Percentiles rank a stretch among this genome's conserved stretches.
phyloP scores from a whole-genome alignment of 2,113 vertebrate genomes.

The Tretioscincus oriximinensis region DNA sequence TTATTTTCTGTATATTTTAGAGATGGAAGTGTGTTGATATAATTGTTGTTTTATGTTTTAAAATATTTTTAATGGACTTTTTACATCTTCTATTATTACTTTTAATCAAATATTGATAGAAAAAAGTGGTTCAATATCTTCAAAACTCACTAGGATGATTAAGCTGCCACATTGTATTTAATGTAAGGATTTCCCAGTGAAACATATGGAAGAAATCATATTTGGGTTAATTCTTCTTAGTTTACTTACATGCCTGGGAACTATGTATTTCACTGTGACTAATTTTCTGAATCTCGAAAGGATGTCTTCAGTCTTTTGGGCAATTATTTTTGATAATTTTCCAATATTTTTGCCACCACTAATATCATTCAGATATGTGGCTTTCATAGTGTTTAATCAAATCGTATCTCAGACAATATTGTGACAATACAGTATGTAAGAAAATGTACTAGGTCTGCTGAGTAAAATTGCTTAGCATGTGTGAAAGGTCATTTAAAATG shows the following conservation, averaged over 20 bases:
- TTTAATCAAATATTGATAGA: constrained; percentile 33
- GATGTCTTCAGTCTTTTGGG: background rate
- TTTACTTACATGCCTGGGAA: background rate
- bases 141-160: constrained; percentile 24
- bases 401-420: too few species aligned
- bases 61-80: constrained; percentile 5
- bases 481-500: too few species aligned
- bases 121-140: constrained; percentile 26
- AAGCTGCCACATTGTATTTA: constrained; percentile 33
- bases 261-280: too few species aligned
- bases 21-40: constrained; percentile 5
- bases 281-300: too few species aligned
- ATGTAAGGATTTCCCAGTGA: constrained; percentile 25
- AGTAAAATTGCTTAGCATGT: too few species aligned
- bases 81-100: constrained; percentile 20
- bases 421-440: too few species aligned
- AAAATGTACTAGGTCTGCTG: too few species aligned
- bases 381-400: too few species aligned
- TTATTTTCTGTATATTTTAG: background rate
- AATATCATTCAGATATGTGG: too few species aligned
- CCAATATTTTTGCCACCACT: too few species aligned
- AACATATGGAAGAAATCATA: constrained; percentile 38
- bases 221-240: constrained; percentile 25
- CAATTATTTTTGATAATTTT: too few species aligned
- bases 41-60: constrained; percentile 1